Base-by-base conservation (phyloP, 2,113 vertebrate species). In the Desmodus rotundus region DNA sequence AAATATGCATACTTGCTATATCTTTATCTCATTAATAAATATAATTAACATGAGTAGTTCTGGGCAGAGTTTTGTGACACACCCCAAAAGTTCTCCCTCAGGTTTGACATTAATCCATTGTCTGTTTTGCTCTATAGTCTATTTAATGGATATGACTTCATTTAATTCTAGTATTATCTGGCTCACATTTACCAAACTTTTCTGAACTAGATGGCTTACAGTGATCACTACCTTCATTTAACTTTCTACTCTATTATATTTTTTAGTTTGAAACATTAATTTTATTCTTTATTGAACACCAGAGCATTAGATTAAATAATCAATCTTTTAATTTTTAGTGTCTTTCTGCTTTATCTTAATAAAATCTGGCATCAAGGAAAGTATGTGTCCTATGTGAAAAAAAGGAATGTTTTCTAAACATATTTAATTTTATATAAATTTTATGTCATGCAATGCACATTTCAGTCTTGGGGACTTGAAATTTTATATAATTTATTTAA, bases 191-290 rank as follows among this genome's bases (percentile, higher is more conserved):
- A 93, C 47, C 56, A 88, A 83, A 95, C 22, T 89, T 76, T 92
- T 90, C 72, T 95, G 14, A 96, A 85, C 19, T 56, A 91, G 26
- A 17, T 87, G 68, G 17, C 31, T 92, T 73, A 95, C 58, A 87
- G 74, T 87, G 22, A 68, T 82, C n/a, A 45, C 20, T 91, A 38
- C 16, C 73, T 89, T 70, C 36, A 15, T 91, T 47, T 93, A 80
- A 91, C 72, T 73, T 94, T 91, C 38, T 68, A 94, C 1, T 89
- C 38, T 58, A 86, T 15, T 54, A 67, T 80, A 83, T 77, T 94
- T 95, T 78, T 76, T 89, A 82, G 52, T 91, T 89, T 97, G 47
- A 95, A 97, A 77, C 78, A 89, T 45, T 88, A 94, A 65, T 36
- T 78, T 78, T 88, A 45, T 82, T 89, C 88, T 78, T 89, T 92